Evolutionary conservation across 2,888 invertebrate genomes (phyloP), one percentile per base, ranked within the genome.

Genomic region (Glaucopsyche alexis): DNA sequence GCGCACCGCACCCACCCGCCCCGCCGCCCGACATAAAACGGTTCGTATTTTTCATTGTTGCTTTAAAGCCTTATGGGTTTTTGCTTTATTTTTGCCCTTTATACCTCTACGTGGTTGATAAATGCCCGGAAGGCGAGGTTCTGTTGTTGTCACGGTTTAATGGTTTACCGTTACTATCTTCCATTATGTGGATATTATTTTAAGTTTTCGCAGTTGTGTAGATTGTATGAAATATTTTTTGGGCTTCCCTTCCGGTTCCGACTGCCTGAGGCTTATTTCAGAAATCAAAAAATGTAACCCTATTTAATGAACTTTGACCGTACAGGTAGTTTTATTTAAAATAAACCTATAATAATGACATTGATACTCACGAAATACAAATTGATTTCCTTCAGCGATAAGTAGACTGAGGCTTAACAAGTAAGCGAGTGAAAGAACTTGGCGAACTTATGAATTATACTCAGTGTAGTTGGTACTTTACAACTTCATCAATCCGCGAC

Each of bases 31-130:
- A 85, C 89, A 85, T 86, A 88, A 90, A 91, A 90, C 90, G 91
- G 92, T 92, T 87, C 90, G 92, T 92, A 92, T 92, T 92, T 92
- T 92, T 93, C 91, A 91, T 91, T 91, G 92, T 91, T 91, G 89
- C 89, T 91, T 87, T 90, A 90, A 89, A 91, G 86, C 88, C 89
- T 91, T 91, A 91, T 91, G 91, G 91, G 89, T 91, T 91, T 90
- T 91, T 85, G 86, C 91, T 91, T 91, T 90, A 92, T 91, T 91
- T 91, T 89, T 88, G 87, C 87, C 86, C 87, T 90, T 90, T 90
- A 90, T 91, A 88, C 87, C 87, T 87, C 85, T 83, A 83, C 82
- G 85, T 87, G 83, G 84, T 86, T 90, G 89, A 91, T 87, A 89
- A 91, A 90, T 87, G 86, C 86, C 84, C 81, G 84, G 81, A 81